A percentile compares a stretch with the other conserved stretches of the same genome.
Evolutionary conservation across 2,888 invertebrate genomes (phyloP).

Genomic region (Stenurella melanura): DNA sequence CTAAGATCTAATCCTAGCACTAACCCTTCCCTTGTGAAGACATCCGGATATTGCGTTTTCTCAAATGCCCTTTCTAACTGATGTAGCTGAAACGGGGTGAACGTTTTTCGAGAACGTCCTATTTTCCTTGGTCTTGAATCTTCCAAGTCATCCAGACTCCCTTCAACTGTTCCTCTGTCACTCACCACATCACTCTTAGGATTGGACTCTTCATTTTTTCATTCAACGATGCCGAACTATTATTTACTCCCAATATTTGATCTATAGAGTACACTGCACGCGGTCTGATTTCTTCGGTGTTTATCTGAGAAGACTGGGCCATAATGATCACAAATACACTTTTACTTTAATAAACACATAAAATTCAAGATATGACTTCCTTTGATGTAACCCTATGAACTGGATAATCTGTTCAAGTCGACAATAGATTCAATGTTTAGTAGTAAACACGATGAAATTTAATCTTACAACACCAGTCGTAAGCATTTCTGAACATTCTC

Average conservation of each 20-base stretch:
- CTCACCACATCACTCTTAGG: slow-evolving; percentile 64
- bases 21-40: slow-evolving; percentile 94
- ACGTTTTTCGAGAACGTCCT: slow-evolving; percentile 94
- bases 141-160: slow-evolving; percentile 64
- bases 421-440: slow-evolving; percentile 41
- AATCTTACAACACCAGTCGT: slow-evolving; percentile 77
- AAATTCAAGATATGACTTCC: background rate
- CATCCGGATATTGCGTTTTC: slow-evolving; percentile 97
- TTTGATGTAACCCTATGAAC: background rate
- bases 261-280: slow-evolving; percentile 73
- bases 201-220: slow-evolving; percentile 65
- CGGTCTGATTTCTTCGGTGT: slow-evolving; percentile 67
- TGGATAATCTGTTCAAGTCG: slow-evolving; percentile 44
- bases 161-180: slow-evolving; percentile 65
- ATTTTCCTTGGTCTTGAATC: slow-evolving; percentile 71
- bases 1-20: slow-evolving; percentile 93
- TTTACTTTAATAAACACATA: slow-evolving; percentile 20
- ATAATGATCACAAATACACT: slow-evolving; percentile 49
- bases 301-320: slow-evolving; percentile 57
- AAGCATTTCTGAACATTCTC: slow-evolving; percentile 93
- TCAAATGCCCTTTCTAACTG: slow-evolving; percentile 96
- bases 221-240: slow-evolving; percentile 57
- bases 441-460: slow-evolving; percentile 62
- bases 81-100: slow-evolving; percentile 96
- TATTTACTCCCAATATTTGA: slow-evolving; percentile 71